Evolutionary conservation across 2,888 invertebrate genomes (phyloP), one percentile per base, ranked within the genome.

Genomic region (Cephus pygmeus): DNA sequence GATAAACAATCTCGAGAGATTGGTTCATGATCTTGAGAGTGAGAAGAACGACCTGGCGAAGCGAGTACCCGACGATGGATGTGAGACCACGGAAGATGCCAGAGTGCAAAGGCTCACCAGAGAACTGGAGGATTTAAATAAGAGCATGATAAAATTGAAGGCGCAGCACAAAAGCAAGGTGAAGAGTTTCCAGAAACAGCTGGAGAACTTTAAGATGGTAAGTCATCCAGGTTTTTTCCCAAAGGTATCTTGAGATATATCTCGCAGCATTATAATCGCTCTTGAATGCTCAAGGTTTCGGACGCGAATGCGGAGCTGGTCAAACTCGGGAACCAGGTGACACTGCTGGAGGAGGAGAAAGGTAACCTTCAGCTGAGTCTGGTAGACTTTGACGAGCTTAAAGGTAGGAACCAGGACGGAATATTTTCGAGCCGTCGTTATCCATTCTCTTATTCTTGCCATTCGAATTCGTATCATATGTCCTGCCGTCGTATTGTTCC

Each of bases 291-390:
- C 85, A 93, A 95, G 92, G 92, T 94, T 69, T 94, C 94, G 69
- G 95, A 96, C 88, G 90, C 93, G 23, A 95, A 95, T 90, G 94
- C 94, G 69, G 95, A 96, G 90, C 92, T 96, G 79, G 93, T 95
- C 0, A 93, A 93, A 84, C 91, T 96, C 75, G 94, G 95, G 81
- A 95, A 96, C 85, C 95, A 95, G 92, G 94, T 98, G 80, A 95
- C 96, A 23, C 96, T 97, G 89, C 92, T 98, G 83, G 97, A 97
- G 92, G 97, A 97, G 91, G 98, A 98, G 92, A 98, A 97, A 92
- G 97, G 97, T 87, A 97, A 97, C 92, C 94, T 98, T 88, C 97
- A 97, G 92, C 93, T 97, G 89, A 95, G 95, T 92, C 93, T 97
- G 90, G 95, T 96, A 86, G 96, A 96, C 92, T 95, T 95, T 92